Base-by-base conservation (phyloP, 2,888 invertebrate species). In the Tubulanus polymorphus region DNA sequence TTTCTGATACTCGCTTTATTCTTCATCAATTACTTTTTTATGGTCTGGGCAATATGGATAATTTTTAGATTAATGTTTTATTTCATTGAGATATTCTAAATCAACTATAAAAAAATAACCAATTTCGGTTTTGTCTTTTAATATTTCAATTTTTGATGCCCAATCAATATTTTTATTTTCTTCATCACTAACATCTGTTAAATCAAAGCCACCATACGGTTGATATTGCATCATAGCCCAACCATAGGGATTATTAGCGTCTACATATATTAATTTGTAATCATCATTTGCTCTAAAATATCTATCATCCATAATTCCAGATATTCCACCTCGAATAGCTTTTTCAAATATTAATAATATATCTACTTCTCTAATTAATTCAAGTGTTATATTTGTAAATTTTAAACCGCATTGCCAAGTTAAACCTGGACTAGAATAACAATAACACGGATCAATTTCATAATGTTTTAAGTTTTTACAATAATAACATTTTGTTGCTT, bases 331-430 rank as follows among this genome's bases (percentile, higher is more conserved):
- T 29, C 56, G 45, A 20, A 56, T 59, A 45, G 53, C 53, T 41
- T 48, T 53, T 51, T 55, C 57, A 32, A 58, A 30, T 29, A 58
- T 37, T 29, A 37, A 35, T n/a, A 54, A 46, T 57, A 56, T 61
- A 51, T 58, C 52, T 47, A 47, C 2, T 45, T 59, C 60, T 3
- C 51, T 52, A 50, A 62, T 37, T 30, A 58, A 50, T 58, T 62
- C 58, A 50, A 62, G 51, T 29, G 56, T 35, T 41, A 61, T 50
- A 0, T 49, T 37, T 12, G 55, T 59, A 52, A 37, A 54, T 56
- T 62, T 62, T 37, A 62, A 59, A 1, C 53, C 55, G 29, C 50
- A 28, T 53, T 55, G 53, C 55, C 60, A 60, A 28, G 60, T 50
- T 55, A 58, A 56, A 1, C 60, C 57, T 2, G 60, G 57, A 47